Evolutionary conservation across 2,888 invertebrate genomes (phyloP).

Genomic region (Pristionchus mayeri): DNA sequence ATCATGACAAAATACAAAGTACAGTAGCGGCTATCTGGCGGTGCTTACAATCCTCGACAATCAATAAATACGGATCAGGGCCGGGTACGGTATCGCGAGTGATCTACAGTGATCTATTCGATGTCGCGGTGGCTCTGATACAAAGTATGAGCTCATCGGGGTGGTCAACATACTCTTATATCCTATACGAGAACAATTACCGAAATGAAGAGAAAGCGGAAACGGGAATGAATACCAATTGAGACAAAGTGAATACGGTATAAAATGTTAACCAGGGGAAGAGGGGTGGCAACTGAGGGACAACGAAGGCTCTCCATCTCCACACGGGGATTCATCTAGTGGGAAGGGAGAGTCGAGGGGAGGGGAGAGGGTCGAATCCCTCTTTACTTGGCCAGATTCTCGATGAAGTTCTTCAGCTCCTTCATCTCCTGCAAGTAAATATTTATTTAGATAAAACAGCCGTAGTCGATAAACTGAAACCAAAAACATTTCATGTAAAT

Average conservation of each 20-base stretch:
- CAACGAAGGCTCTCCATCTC: neutral
- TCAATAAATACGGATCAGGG: neutral
- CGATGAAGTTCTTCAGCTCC: constrained; percentile 60
- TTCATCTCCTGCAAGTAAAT: constrained; percentile 55
- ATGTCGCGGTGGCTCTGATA: neutral
- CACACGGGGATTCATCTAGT: neutral
- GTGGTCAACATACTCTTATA: neutral
- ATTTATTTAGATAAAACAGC: too few species aligned
- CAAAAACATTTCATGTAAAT: too few species aligned
- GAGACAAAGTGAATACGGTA: constrained; percentile 18
- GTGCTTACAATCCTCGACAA: neutral
- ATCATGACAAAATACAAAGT: constrained; percentile 5
- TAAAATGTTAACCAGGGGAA: neutral
- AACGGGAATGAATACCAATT: constrained; percentile 21
- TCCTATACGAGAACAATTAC: constrained; percentile 15
- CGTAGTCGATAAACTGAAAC: too few species aligned
- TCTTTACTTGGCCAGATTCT: constrained; percentile 29
- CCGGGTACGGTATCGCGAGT: constrained; percentile 9
- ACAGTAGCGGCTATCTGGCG: constrained; percentile 12
- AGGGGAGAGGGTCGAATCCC: neutral
- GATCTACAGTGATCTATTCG: neutral
- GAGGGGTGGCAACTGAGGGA: neutral
- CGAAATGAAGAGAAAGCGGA: neutral
- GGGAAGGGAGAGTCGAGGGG: neutral
- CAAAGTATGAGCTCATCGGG: neutral